phyloP scores from a whole-genome alignment of 2,888 invertebrate genomes.

The Oligia fasciuncula region DNA sequence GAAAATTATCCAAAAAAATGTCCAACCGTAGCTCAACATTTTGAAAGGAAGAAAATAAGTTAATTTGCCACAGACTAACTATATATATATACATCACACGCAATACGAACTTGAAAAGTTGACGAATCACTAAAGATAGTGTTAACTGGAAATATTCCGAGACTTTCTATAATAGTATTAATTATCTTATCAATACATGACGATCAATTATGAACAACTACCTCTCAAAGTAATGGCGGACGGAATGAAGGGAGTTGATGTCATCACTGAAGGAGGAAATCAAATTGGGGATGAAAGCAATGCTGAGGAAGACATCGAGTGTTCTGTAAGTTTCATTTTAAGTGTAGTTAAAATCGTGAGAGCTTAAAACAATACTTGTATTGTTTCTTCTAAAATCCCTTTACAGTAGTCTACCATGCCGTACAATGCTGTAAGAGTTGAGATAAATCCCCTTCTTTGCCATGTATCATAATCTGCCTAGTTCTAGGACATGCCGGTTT shows the following conservation, averaged over 20 bases:
- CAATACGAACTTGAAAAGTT: conserved; percentile 14
- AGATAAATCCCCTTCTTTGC: too few species aligned
- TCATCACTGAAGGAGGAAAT: neutral
- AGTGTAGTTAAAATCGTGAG: neutral
- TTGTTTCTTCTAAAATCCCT: neutral
- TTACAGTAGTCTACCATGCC: neutral
- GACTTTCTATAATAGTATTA: conserved; percentile 1
- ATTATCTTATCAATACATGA: conserved; percentile 36
- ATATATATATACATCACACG: neutral
- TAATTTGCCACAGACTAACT: neutral
- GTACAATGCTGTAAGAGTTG: too few species aligned
- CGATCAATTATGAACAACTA: conserved; percentile 15
- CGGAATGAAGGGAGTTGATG: neutral
- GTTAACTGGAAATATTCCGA: conserved; percentile 22
- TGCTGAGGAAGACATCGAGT: neutral
- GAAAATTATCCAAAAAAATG: conserved; percentile 19
- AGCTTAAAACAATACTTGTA: neutral
- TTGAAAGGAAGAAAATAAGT: neutral
- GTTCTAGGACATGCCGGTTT: too few species aligned
- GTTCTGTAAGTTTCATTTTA: neutral
- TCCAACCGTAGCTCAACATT: conserved; percentile 13
- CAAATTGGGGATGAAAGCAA: neutral
- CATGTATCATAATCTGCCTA: too few species aligned
- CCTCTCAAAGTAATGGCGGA: conserved; percentile 8
- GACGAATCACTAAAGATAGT: conserved; percentile 22